Evolutionary conservation across 2,888 invertebrate species (phyloP), one percentile per base, ranked within the genome.

Genomic region (Torymus tubicola): DNA sequence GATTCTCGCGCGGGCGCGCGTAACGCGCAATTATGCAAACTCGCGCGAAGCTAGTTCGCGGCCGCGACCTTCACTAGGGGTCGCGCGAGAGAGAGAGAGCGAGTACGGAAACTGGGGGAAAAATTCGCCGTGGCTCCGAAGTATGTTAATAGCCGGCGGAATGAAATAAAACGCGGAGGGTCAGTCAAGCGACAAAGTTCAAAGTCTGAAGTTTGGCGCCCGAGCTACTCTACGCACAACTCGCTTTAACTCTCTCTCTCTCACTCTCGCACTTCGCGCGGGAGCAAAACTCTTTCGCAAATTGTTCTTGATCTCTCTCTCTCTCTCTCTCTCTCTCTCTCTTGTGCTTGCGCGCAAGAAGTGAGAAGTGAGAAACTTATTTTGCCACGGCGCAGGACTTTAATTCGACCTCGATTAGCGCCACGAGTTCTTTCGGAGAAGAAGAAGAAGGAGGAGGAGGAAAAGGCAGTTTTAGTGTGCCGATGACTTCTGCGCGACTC

Each of bases 111-210:
- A 86, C 86, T 85, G 77, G 84, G 85, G 81, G 81, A 87, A 87
- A 87, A 87, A 87, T 86, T 85, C 80, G 78, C 80, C 80, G 76
- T 52, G 55, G n/a, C 58, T 58, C 63, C 86, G 83, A 89, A 89
- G 87, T 90, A 90, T 90, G 90, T 89, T 90, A 90, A 90, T 89
- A 87, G 87, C 87, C 85, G 86, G 83, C 76, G 84, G 86, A 86
- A 86, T 86, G 87, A 88, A 89, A 89, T 89, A 89, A 89, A 90
- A 88, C 87, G 84, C 84, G 58, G 68, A 61, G 85, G 85, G 86
- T 87, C 86, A 86, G 86, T 87, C 86, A 86, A 87, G 85, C 86
- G 84, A 84, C 85, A 86, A 89, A 89, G 89, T 89, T 90, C 88
- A 88, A 89, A 89, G 88, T 88, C 87, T 85, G 85, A 89, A 90